Conservation (phyloP, 2,113 vertebrate species). For the Epinephelus cyanopodus region DNA sequence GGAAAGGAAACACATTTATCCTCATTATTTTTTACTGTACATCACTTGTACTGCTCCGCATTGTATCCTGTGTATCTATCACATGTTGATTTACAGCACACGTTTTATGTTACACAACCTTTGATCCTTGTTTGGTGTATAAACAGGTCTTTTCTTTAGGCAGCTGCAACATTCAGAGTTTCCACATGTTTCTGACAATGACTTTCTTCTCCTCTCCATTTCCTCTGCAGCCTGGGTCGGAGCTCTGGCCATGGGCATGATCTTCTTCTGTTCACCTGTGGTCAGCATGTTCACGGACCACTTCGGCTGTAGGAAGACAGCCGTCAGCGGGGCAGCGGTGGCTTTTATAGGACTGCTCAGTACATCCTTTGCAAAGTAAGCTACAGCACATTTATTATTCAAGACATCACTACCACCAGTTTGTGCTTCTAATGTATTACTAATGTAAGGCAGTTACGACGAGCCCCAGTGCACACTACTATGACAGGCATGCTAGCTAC, state of each 20-base stretch:
- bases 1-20: not conserved
- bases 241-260: conserved; percentile 98
- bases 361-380: conserved; percentile 98
- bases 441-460: too few species aligned
- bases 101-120: not conserved
- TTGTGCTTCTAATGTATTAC: not conserved
- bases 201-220: conserved; percentile 27
- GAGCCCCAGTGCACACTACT: too few species aligned
- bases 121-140: conserved; percentile 7
- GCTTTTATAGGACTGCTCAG: conserved; percentile 95
- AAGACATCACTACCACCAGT: not conserved
- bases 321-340: conserved; percentile 90
- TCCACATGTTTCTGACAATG: conserved; percentile 11
- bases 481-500: too few species aligned
- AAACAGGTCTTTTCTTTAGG: conserved; percentile 20
- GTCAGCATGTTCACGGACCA: conserved; percentile 99
- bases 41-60: not conserved
- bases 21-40: not conserved
- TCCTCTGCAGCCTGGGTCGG: conserved; percentile 93
- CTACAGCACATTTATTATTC: not conserved
- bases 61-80: not conserved
- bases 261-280: conserved; percentile 98
- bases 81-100: conserved; percentile 10
- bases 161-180: not conserved
- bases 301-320: conserved; percentile 95